Evolutionary conservation across 2,888 invertebrate genomes (phyloP), one percentile per base, ranked within the genome.

Genomic region (Scaptomyza caliginosa): DNA sequence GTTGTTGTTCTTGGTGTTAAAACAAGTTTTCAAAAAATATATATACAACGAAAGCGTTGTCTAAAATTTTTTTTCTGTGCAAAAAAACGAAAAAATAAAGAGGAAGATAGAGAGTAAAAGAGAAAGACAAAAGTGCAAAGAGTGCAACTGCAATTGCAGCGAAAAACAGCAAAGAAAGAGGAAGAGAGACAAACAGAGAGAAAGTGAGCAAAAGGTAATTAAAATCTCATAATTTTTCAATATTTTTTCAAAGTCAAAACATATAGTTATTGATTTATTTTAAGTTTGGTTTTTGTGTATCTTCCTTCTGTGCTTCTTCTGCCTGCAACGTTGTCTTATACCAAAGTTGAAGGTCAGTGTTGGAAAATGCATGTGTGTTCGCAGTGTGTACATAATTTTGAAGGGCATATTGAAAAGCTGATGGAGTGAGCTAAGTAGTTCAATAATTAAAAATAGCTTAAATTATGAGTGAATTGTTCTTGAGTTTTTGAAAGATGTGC

Each of bases 131-230:
- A 56, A 62, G 48, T 42, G 52, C 34, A 54, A 50, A 34, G 39
- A 67, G 52, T 50, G 52, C 58, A 51, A 58, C 52, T 34, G 54
- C 58, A 50, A 42, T 21, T 55, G 38, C 56, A 54, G 49, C 32
- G 43, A 64, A 58, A 32, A 69, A 23, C 50, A 45, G 16, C 26
- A 23, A 39, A 49, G 11, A 58, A 36, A 30, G 4, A 69, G 32
- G n/a, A n/a, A 62, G 58, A 28, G 10, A 26, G 26, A 26, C 1
- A 26, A 10, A 26, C 2, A 10, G n/a, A 30, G 30, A 30, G n/a
- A n/a, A 5, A 30, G 30, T 69, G 28, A 62, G 58, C 36, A 42
- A 60, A 74, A 70, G 75, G 74, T 74, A 74, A 40, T 59, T 7
- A 7, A 34, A 48, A 45, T 55, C 28, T 52, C 4, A 40, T 7